Evolutionary conservation across 2,888 invertebrate species (phyloP).

Genomic region (Nomada fabriciana): DNA sequence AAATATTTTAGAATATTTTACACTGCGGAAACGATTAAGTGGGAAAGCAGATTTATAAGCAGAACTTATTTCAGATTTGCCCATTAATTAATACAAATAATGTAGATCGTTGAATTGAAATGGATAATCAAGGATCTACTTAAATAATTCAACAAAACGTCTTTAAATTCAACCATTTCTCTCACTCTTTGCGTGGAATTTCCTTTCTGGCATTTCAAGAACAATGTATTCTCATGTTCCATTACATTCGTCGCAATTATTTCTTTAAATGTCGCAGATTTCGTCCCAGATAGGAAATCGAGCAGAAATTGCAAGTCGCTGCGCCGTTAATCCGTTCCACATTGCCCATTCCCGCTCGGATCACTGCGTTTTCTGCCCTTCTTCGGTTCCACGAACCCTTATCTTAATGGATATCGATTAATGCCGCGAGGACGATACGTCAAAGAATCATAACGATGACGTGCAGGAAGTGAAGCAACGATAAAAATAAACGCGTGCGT

Average conservation of each 20-base stretch:
- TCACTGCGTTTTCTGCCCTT: slow-evolving; percentile 20
- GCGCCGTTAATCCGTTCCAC: slow-evolving; percentile 39
- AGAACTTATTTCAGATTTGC: too few species aligned
- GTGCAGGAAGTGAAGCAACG: background rate
- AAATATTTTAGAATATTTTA: too few species aligned
- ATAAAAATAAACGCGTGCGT: slow-evolving; percentile 2
- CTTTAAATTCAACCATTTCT: too few species aligned
- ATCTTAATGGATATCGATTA: slow-evolving; percentile 44
- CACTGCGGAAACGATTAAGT: too few species aligned
- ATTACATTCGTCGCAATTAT: slow-evolving; percentile 25
- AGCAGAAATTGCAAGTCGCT: slow-evolving; percentile 46
- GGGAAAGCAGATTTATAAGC: too few species aligned
- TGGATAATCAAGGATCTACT: too few species aligned
- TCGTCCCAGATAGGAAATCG: slow-evolving; percentile 40
- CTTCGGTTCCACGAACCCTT: slow-evolving; percentile 27
- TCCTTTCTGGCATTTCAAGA: too few species aligned
- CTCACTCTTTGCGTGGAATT: too few species aligned
- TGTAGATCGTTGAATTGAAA: too few species aligned
- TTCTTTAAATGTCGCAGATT: slow-evolving; percentile 47
- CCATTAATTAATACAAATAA: too few species aligned
- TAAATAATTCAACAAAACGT: too few species aligned
- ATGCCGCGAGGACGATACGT: slow-evolving; percentile 12
- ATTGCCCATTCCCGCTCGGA: background rate
- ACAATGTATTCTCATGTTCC: background rate
- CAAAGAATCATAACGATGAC: slow-evolving; percentile 30